phyloP scores from a whole-genome alignment of 2,113 vertebrate genomes.

The Caretta caretta region DNA sequence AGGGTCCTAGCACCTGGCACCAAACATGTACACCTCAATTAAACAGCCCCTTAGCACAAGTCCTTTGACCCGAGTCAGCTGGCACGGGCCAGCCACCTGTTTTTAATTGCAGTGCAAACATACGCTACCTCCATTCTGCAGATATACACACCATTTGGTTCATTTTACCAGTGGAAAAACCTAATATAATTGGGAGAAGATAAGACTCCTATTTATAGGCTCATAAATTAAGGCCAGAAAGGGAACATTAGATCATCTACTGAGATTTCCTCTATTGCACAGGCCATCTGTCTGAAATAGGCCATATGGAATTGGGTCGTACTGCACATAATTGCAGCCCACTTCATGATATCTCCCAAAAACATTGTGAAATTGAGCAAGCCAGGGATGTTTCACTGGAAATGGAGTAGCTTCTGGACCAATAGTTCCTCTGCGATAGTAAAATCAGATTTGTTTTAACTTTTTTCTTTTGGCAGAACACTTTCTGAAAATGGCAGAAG shows the following conservation, averaged over 20 bases:
- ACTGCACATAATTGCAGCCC: not conserved
- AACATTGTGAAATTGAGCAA: not conserved
- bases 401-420: not conserved
- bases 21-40: not conserved
- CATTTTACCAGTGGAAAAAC: not conserved
- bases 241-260: not conserved
- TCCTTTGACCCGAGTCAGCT: not conserved
- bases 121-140: not conserved
- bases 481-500: slow-evolving; percentile 89
- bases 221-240: not conserved
- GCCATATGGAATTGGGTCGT: slow-evolving; percentile 33
- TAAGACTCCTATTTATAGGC: not conserved
- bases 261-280: not conserved
- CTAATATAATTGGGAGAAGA: not conserved
- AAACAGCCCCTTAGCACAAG: not conserved
- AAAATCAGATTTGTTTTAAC: not conserved
- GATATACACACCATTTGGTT: not conserved
- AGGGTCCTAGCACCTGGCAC: not conserved
- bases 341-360: not conserved
- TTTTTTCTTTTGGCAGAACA: slow-evolving; percentile 18
- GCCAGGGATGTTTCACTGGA: not conserved
- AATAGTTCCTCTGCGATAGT: not conserved
- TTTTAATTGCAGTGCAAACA: not conserved
- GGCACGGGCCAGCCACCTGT: not conserved
- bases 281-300: not conserved